Evolutionary conservation across 2,113 vertebrate genomes (phyloP), one percentile per base, ranked within the genome.

Genomic region (Antigone vipio): DNA sequence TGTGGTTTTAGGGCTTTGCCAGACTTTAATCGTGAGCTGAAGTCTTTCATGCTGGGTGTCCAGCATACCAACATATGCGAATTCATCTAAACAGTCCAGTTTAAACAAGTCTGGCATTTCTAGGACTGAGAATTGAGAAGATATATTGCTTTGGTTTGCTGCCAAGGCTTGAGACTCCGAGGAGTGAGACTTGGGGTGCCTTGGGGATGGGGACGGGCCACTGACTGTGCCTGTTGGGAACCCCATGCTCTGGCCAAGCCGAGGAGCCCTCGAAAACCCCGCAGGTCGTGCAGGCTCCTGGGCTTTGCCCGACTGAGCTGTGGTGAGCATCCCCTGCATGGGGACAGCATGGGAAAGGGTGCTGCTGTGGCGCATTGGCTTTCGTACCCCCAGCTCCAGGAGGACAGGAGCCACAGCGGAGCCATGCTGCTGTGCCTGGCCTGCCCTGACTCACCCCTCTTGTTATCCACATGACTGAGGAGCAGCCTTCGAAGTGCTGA

Each of bases 401-500:
- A 88, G 71, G 62, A 42, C 88, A 49, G 67, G 24, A 88, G 50
- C 0, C 2, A n/a, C 30, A 5, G 2, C 6, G n/a, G 53, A 63
- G 44, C 62, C 0, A 0, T 3, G 6, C 40, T 35, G 49, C 35
- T 2, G 6, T 45, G 17, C 40, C 59, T 26, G n/a, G 38, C 50
- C 40, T 67, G 56, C 14, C 88, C 64, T 30, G 58, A 45, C 15
- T 69, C 8, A 12, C 89, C 84, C 76, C 64, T 38, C 95, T 95
- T 0, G 0, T 97, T 95, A 94, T 73, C 93, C 85, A 85, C 94
- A 64, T 96, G 97, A 92, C 55, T 4, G 40, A 95, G 87, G 60
- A 40, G 59, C 83, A 79, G 81, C 77, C 91, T 89, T 85, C 12
- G 3, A 67, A 88, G 77, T 66, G 77, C 92, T 34, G 15, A 79